phyloP scores from a whole-genome alignment of 2,888 invertebrate species.

The Megamerina dolium region DNA sequence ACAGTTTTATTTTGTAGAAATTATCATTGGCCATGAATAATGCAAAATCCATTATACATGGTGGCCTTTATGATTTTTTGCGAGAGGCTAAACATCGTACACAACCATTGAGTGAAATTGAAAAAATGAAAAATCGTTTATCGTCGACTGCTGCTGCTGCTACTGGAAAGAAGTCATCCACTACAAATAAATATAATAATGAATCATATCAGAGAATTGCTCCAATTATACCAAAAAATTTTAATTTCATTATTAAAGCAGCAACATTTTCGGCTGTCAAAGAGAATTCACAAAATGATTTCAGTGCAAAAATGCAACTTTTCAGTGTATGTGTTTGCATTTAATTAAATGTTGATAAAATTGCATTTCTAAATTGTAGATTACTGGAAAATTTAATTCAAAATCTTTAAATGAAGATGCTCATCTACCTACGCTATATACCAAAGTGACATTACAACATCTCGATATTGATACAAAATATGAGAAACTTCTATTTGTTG shows the following conservation, averaged over 20 bases:
- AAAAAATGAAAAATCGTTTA: slow-evolving; percentile 8
- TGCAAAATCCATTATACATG: slow-evolving; percentile 51
- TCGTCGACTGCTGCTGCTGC: background rate
- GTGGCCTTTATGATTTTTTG: slow-evolving; percentile 51
- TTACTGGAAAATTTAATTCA: slow-evolving; percentile 57
- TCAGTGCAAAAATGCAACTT: slow-evolving; percentile 62
- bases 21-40: slow-evolving; percentile 49
- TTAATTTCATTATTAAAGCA: slow-evolving; percentile 66
- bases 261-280: slow-evolving; percentile 64
- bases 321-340: slow-evolving; percentile 53
- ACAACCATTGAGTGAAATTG: slow-evolving; percentile 23
- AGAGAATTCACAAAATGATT: slow-evolving; percentile 63
- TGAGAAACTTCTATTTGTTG: slow-evolving; percentile 55
- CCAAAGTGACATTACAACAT: slow-evolving; percentile 60
- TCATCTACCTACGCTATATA: slow-evolving; percentile 56
- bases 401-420: slow-evolving; percentile 43
- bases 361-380: slow-evolving; percentile 39
- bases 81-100: slow-evolving; percentile 47
- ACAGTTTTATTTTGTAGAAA: slow-evolving; percentile 34
- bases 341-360: background rate
- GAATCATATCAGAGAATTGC: slow-evolving; percentile 61
- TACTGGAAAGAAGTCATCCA: slow-evolving; percentile 4
- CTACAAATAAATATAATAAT: slow-evolving; percentile 35
- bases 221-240: slow-evolving; percentile 78
- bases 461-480: slow-evolving; percentile 57